Percentiles rank a stretch among this genome's conserved stretches.
Evolutionary conservation across 1,140 invertebrate genomes (phyloP).

Genomic region (Brachionus asplanchnoidis): DNA sequence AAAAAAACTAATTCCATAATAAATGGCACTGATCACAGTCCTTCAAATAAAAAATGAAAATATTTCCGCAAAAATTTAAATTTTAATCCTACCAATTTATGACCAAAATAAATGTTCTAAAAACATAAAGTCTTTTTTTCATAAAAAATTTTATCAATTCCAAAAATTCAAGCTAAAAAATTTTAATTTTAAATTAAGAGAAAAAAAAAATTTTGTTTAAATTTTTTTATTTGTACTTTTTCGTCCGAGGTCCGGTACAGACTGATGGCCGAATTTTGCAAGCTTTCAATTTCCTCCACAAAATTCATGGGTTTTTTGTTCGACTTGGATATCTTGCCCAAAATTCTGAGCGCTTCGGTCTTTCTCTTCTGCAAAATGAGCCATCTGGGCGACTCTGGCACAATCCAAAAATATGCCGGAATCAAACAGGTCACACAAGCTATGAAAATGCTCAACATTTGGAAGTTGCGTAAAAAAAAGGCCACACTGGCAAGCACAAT

Average conservation of each 20-base stretch:
- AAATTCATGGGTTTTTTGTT: constrained; percentile 18
- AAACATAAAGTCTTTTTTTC: neutral
- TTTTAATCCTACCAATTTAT: neutral
- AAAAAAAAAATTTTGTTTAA: neutral
- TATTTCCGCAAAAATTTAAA: too few species aligned
- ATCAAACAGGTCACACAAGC: neutral
- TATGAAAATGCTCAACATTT: neutral
- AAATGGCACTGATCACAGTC: neutral
- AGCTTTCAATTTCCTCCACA: neutral
- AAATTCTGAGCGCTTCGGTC: neutral
- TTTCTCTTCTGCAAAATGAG: neutral
- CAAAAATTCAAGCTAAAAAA: neutral
- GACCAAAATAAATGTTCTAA: neutral
- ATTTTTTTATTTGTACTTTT: neutral
- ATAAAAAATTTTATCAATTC: neutral
- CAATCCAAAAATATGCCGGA: neutral
- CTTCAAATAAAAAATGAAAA: neutral
- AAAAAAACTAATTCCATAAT: neutral
- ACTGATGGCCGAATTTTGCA: neutral
- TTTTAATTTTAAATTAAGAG: neutral
- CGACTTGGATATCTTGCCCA: constrained; percentile 22
- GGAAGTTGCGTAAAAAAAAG: constrained; percentile 29
- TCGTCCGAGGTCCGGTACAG: neutral
- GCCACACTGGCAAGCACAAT: constrained; percentile 12
- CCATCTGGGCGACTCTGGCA: constrained; percentile 38